These are phyloP conservation scores for Limanda limanda DNA, from an alignment of 2,113 vertebrate species.

Conservation along the genomic window DNA sequence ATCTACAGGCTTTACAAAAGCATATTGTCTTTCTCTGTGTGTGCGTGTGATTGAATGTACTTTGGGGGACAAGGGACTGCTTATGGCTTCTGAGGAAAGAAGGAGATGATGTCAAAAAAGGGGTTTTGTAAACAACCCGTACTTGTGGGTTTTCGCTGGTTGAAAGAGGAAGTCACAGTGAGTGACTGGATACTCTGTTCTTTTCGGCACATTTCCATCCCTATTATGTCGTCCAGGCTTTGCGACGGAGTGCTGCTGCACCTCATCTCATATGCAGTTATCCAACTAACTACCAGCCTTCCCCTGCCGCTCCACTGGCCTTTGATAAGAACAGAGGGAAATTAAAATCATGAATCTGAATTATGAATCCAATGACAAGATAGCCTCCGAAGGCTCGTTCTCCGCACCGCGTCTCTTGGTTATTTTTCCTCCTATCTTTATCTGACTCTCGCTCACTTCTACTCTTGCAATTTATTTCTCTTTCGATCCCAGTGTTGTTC, in stretches of 20 bases:
- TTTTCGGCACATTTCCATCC: conserved; percentile 76
- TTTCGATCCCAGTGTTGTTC: conserved; percentile 54
- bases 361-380: conserved; percentile 87
- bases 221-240: conserved; percentile 76
- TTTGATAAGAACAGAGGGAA: conserved; percentile 89
- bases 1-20: conserved; percentile 44
- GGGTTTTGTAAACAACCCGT: conserved; percentile 72
- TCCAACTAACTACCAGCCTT: conserved; percentile 82
- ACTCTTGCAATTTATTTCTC: conserved; percentile 60
- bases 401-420: conserved; percentile 46
- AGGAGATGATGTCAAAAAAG: conserved; percentile 45
- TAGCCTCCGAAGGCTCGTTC: conserved; percentile 76
- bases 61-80: conserved; percentile 36
- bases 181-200: conserved; percentile 66
- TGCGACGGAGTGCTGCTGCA: conserved; percentile 70
- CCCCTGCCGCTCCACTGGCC: conserved; percentile 70
- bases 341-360: conserved; percentile 88
- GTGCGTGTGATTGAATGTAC: conserved; percentile 38
- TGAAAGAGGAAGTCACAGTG: conserved; percentile 60
- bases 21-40: conserved; percentile 30
- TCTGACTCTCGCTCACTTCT: conserved; percentile 49
- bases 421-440: conserved; percentile 34
- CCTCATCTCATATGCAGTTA: conserved; percentile 83
- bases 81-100: conserved; percentile 47
- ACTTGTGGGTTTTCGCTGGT: conserved; percentile 54